Evolutionary conservation across 1,140 invertebrate genomes (phyloP), one percentile per base, ranked within the genome.

Genomic region (Cyclina sinensis): DNA sequence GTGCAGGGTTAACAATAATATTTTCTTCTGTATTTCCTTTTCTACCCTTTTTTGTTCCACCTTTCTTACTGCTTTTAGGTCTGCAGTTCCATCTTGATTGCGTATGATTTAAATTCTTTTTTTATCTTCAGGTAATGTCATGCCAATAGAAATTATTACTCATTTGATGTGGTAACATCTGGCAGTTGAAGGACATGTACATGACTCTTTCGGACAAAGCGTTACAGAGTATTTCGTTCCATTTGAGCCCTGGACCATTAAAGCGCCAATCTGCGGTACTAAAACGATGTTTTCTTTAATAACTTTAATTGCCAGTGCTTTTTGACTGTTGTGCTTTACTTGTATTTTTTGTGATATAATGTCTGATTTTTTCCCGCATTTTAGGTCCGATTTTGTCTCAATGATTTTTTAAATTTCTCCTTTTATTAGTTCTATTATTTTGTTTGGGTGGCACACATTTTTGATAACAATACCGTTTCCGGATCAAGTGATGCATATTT

Each of bases 151-250:
- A 43, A n/a, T n/a, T n/a, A n/a, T n/a, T n/a, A n/a, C n/a, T n/a
- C n/a, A n/a, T n/a, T n/a, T n/a, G n/a, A n/a, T 82, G 35, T 82
- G 80, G 27, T 82, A 82, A 68, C 80, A 82, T 11, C 80, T 21
- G 1, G 30, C 59, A 35, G 80, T 65, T 37, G 80, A 59, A 21
- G 80, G 80, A 37, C 80, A 82, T 5, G 7, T 65, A 35, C 80
- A 82, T 7, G 24, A 48, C 24, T 82, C 80, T 43, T 82, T 82
- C 2, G 57, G 80, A 68, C 62, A 65, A 32, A 80, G 21, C 9
- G 78, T 54, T 24, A 43, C 80, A 65, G 80, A 68, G 27, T 82
- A 82, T 16, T 82, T 82, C n/a, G n/a, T n/a, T n/a, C n/a, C n/a
- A n/a, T n/a, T n/a, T n/a, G n/a, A n/a, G n/a, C n/a, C n/a, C n/a